Evolutionary conservation across 2,797 vertebrate genomes (phyloP), one percentile per base, ranked within the genome.

Genomic region (Pseudochirops corinnae): DNA sequence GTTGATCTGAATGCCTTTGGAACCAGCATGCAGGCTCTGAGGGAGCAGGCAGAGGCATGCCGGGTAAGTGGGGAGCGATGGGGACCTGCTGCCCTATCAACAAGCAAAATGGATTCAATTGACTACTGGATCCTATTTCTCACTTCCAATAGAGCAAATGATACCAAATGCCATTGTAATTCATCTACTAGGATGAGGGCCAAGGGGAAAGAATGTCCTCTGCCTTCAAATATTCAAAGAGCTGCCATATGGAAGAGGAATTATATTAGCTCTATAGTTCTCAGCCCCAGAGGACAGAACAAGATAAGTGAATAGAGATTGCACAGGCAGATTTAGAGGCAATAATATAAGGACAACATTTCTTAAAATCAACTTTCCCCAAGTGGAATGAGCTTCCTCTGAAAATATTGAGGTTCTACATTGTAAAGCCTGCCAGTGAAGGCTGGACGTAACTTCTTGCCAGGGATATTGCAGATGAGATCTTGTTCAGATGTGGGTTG

Each of bases 1-100:
- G 95, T 95, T 74, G 97, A 98, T 91, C 96, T 98, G 16, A 93
- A 96, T n/a, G 96, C 97, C 0, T 98, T 98, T 82, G 97, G 94
- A 11, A 96, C 96, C 2, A 98, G 95, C 92, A 98, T 98, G 56
- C 87, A 97, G 31, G 96, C 90, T 53, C 93, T 98, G 2, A 82
- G 82, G 28, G 93, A 96, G 24, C 96, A 97, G 92, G 98, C 98
- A 31, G 93, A 96, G 9, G 82, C 56, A 14, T 98, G 97, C 57
- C 97, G 96, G 97, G 97, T 98, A 93, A 97, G 95, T 92, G 60
- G 56, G 2, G 3, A 7, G 7, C 52, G 18, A 58, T 11, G 53
- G 31, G 33, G 39, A 29, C 3, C 46, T 39, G 26, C 14, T 11
- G 14, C 1, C 31, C 56, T 4, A 56, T 10, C 4, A 50, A 13